Evolutionary conservation across 2,797 vertebrate species (phyloP).

Genomic region (Ctenopoma multispine): DNA sequence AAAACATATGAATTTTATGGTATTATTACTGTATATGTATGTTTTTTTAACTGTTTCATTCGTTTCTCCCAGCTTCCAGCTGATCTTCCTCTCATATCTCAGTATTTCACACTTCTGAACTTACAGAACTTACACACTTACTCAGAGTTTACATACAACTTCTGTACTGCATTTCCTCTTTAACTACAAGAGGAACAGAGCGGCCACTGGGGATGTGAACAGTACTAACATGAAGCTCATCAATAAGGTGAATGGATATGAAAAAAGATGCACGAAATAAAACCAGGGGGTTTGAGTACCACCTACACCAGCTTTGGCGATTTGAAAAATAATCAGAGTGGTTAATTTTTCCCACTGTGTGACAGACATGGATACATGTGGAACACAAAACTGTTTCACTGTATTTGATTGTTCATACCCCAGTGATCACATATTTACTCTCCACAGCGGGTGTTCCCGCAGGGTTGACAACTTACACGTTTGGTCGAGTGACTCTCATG

Average conservation of each 20-base stretch:
- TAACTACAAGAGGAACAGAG: constrained; percentile 61
- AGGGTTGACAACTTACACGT: constrained; percentile 52
- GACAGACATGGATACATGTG: constrained; percentile 18
- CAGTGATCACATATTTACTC: constrained; percentile 32
- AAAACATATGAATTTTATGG: too few relatives aligned
- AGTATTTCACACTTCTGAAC: constrained; percentile 26
- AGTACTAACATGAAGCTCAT: constrained; percentile 59
- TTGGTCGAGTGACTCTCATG: constrained; percentile 83
- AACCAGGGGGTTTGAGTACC: constrained; percentile 67
- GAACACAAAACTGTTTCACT: constrained; percentile 40
- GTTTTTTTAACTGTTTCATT: constrained; percentile 6
- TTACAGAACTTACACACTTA: too few relatives aligned
- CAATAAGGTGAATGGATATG: constrained; percentile 68
- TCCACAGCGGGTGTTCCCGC: background rate
- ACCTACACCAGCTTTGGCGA: constrained; percentile 61
- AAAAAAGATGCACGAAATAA: constrained; percentile 59
- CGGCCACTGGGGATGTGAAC: constrained; percentile 62
- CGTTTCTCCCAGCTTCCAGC: constrained; percentile 22
- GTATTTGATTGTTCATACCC: constrained; percentile 44
- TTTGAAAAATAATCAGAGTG: constrained; percentile 42
- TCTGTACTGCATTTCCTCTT: constrained; percentile 10
- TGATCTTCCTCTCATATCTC: constrained; percentile 35
- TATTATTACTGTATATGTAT: too few relatives aligned
- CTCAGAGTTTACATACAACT: background rate
- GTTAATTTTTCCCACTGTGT: constrained; percentile 11